A percentile compares a stretch with the other conserved stretches of the same genome.
These are phyloP conservation scores for Chaetogeoica ovagalla DNA, from an alignment of 2,888 invertebrate species.

Conservation along the genomic window DNA sequence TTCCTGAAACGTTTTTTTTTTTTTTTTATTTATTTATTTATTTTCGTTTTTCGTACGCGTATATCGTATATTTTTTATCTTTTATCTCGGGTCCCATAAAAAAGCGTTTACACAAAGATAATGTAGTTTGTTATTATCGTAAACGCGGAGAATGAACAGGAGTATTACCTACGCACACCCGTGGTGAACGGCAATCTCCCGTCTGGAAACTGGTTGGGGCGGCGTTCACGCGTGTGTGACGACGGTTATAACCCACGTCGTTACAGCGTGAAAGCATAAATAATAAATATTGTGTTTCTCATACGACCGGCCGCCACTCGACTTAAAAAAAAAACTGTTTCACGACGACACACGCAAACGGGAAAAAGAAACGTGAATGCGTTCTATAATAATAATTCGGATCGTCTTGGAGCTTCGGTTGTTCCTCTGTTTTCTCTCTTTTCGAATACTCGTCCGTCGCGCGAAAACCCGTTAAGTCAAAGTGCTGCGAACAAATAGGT, in stretches of 20 bases:
- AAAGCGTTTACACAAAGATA: conserved; percentile 12
- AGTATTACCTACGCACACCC: background rate
- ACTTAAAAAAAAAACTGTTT: background rate
- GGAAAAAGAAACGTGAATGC: background rate
- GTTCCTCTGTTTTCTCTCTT: background rate
- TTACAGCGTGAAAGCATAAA: background rate
- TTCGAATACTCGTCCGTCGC: background rate
- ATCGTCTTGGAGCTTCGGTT: background rate
- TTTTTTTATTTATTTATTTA: conserved; percentile 15
- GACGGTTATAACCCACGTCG: background rate
- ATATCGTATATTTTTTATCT: background rate
- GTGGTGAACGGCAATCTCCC: background rate
- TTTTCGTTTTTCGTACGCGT: background rate
- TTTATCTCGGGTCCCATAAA: conserved; percentile 35
- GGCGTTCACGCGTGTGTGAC: background rate
- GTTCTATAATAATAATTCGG: too few species aligned
- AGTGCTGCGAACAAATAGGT: too few species aligned
- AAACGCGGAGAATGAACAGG: conserved; percentile 14
- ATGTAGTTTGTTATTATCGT: background rate
- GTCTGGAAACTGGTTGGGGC: conserved; percentile 20
- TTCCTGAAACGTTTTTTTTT: background rate
- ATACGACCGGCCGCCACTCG: too few species aligned
- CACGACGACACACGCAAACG: background rate
- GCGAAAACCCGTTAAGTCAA: background rate
- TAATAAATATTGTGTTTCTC: background rate